These are phyloP conservation scores for Drosophila mercatorum DNA, from an alignment of 2,888 invertebrate genomes.

Conservation along the genomic window DNA sequence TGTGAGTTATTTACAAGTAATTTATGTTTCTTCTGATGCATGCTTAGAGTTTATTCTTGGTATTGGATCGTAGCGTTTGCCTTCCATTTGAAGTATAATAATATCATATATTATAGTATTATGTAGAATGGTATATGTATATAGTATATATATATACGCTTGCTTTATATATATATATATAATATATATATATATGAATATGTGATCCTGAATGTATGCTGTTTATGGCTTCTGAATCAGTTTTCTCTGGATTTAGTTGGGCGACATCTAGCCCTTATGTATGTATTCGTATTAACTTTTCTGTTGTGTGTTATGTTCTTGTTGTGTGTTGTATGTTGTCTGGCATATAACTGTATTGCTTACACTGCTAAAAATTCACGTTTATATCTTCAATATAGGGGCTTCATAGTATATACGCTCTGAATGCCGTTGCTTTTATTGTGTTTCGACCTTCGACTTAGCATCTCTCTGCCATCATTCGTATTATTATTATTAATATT, in stretches of 20 bases:
- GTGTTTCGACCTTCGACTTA: constrained; percentile 37
- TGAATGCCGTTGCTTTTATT: constrained; percentile 49
- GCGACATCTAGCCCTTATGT: constrained; percentile 12
- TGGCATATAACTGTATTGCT: constrained; percentile 66
- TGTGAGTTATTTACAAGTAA: constrained; percentile 62
- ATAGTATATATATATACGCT: constrained; percentile 10
- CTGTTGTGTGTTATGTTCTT: constrained; percentile 40
- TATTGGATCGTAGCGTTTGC: constrained; percentile 47
- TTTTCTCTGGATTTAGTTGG: constrained; percentile 34
- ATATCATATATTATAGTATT: constrained; percentile 21
- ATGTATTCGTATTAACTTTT: constrained; percentile 24
- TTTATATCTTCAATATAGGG: constrained; percentile 78
- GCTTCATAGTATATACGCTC: constrained; percentile 52
- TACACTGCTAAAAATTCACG: constrained; percentile 78
- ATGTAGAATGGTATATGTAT: constrained; percentile 16
- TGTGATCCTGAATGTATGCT: constrained; percentile 61
- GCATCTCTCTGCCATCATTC: neutral
- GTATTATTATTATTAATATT: constrained; percentile 1
- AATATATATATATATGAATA: constrained; percentile 24
- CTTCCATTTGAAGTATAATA: constrained; percentile 43
- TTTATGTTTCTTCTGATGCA: constrained; percentile 35
- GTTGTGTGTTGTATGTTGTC: constrained; percentile 30
- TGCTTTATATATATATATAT: constrained; percentile 6
- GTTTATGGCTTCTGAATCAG: constrained; percentile 30
- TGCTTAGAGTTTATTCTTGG: constrained; percentile 55